Conservation (phyloP, 1,140 invertebrate genomes). For the Ips nitidus region DNA sequence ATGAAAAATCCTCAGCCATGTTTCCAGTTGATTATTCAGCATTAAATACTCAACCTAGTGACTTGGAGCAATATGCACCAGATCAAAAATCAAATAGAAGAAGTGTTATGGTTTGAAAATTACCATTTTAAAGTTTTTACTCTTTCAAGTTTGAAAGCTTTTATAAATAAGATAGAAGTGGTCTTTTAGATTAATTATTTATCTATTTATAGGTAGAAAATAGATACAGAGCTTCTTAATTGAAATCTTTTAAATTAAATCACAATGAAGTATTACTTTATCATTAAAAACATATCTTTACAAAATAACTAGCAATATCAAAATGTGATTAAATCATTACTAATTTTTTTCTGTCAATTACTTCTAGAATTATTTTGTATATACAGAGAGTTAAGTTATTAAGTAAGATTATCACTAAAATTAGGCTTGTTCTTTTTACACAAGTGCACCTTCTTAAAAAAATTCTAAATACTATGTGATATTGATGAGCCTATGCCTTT, state of each 20-base stretch:
- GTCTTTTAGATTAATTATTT: not conserved
- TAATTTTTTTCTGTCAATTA: too few relatives aligned
- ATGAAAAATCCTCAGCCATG: conserved; percentile 56
- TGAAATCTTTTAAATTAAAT: not conserved
- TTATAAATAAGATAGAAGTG: conserved; percentile 9
- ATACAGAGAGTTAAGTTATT: conserved; percentile 5
- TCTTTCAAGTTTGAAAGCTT: not conserved
- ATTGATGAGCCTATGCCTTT: conserved; percentile 36
- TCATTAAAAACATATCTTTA: not conserved
- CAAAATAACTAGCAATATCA: not conserved
- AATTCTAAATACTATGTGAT: conserved; percentile 51
- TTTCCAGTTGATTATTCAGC: conserved; percentile 76
- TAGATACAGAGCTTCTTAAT: not conserved
- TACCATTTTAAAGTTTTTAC: not conserved
- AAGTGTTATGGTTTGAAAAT: conserved; percentile 66
- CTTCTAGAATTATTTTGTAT: conserved; percentile 1
- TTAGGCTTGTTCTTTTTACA: conserved; percentile 37
- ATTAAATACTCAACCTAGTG: conserved; percentile 66
- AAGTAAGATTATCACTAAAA: conserved; percentile 3
- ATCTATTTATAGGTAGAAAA: too few relatives aligned
- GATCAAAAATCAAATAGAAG: conserved; percentile 68
- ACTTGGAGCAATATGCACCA: conserved; percentile 68
- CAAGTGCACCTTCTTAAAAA: conserved; percentile 49
- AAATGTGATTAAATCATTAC: not conserved
- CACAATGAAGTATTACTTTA: conserved; percentile 3